Percentiles rank a stretch among this genome's conserved stretches.
Conservation (phyloP, 2,797 vertebrate species). For the Craterocephalus amniculus region DNA sequence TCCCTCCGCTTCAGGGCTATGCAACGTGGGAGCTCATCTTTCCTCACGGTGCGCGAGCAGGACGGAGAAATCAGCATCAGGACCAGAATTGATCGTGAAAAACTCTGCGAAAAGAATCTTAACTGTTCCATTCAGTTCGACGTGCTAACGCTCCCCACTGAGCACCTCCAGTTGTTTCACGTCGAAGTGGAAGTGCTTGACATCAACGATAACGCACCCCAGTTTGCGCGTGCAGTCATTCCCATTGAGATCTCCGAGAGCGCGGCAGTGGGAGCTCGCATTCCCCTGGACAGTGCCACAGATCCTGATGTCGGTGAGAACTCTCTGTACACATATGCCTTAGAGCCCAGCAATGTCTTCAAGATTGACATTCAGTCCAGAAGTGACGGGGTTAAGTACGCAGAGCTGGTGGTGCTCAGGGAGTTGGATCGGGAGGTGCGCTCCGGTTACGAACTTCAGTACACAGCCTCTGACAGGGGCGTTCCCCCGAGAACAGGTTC, state of each 20-base stretch:
- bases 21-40: constrained; percentile 88
- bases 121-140: constrained; percentile 98
- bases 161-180: constrained; percentile 95
- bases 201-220: constrained; percentile 96
- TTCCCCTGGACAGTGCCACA: constrained; percentile 92
- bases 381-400: constrained; percentile 94
- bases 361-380: constrained; percentile 91
- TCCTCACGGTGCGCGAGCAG: constrained; percentile 91
- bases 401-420: constrained; percentile 91
- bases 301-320: constrained; percentile 97
- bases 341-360: constrained; percentile 92
- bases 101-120: constrained; percentile 93
- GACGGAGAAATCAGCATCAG: constrained; percentile 94
- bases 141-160: constrained; percentile 94
- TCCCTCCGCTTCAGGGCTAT: constrained; percentile 93
- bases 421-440: constrained; percentile 93
- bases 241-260: constrained; percentile 97
- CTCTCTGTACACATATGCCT: constrained; percentile 90
- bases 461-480: constrained; percentile 93
- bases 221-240: constrained; percentile 91
- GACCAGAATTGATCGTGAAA: constrained; percentile 93
- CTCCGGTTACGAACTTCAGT: constrained; percentile 90
- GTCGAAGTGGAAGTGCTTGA: constrained; percentile 96
- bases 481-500: constrained; percentile 91
- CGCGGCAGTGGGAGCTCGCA: constrained; percentile 91